Conservation (phyloP, 2,888 invertebrate species). For the Lepetodrilus schrolli region DNA sequence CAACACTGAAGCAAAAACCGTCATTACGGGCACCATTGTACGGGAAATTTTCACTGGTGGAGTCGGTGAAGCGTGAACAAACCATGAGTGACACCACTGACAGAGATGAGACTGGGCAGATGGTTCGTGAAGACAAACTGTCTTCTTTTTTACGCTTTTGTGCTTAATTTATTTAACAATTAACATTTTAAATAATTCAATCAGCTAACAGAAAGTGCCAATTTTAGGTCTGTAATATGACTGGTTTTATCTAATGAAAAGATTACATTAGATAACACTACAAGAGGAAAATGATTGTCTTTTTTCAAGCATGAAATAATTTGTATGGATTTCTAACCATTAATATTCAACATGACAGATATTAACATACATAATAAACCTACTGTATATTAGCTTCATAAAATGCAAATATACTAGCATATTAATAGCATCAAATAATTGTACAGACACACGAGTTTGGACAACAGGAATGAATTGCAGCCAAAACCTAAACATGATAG, state of each 20-base stretch:
- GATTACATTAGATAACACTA: slow-evolving; percentile 21
- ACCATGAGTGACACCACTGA: neutral
- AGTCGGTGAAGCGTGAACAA: neutral
- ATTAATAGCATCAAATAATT: too few species aligned
- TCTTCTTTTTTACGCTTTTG: neutral
- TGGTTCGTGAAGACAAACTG: slow-evolving; percentile 17
- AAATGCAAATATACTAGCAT: too few species aligned
- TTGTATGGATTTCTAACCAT: too few species aligned
- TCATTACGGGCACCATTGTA: slow-evolving; percentile 17
- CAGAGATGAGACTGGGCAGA: neutral
- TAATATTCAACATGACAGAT: too few species aligned
- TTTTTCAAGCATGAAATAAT: too few species aligned
- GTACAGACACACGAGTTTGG: too few species aligned
- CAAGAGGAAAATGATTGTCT: too few species aligned
- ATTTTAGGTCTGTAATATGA: too few species aligned
- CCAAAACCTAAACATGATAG: too few species aligned
- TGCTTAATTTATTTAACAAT: slow-evolving; percentile 14
- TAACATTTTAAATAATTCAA: slow-evolving; percentile 2
- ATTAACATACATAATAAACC: too few species aligned
- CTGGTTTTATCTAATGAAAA: slow-evolving; percentile 17
- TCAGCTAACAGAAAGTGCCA: slow-evolving; percentile 7
- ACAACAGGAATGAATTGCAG: too few species aligned
- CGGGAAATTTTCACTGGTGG: slow-evolving; percentile 5
- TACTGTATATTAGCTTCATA: too few species aligned
- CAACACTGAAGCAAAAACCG: slow-evolving; percentile 21